A percentile compares a stretch with the other conserved stretches of the same genome.
These are phyloP conservation scores for Dryobates pubescens DNA, from an alignment of 2,797 vertebrate species.

Conservation along the genomic window DNA sequence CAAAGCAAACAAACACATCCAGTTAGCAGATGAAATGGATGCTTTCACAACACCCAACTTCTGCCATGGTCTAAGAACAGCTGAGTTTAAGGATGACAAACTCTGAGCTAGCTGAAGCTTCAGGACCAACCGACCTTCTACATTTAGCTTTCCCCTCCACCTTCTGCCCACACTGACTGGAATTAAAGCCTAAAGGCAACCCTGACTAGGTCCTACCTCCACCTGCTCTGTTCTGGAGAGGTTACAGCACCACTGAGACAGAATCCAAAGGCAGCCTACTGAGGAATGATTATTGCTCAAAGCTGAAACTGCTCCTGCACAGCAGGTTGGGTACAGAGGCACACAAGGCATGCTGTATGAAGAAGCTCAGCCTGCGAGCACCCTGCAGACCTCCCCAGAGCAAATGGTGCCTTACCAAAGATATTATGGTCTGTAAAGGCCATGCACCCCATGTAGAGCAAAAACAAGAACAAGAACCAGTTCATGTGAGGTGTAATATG, in stretches of 20 bases:
- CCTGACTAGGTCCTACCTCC: background rate
- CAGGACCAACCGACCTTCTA: background rate
- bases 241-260: background rate
- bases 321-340: background rate
- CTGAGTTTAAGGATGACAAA: background rate
- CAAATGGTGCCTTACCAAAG: constrained; percentile 88
- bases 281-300: background rate
- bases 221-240: background rate
- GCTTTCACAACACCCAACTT: background rate
- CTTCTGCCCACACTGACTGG: background rate
- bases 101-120: background rate
- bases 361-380: constrained; percentile 20
- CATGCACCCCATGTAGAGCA: constrained; percentile 84
- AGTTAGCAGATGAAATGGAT: constrained; percentile 27
- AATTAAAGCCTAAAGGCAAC: background rate
- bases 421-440: constrained; percentile 88
- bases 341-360: constrained; percentile 40
- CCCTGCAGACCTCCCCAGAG: constrained; percentile 70
- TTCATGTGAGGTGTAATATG: constrained; percentile 77
- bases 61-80: background rate
- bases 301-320: background rate
- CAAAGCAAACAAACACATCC: constrained; percentile 62
- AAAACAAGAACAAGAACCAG: constrained; percentile 82
- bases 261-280: background rate
- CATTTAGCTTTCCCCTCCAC: background rate